phyloP scores from a whole-genome alignment of 2,113 vertebrate genomes.

The Thamnaconus septentrionalis region DNA sequence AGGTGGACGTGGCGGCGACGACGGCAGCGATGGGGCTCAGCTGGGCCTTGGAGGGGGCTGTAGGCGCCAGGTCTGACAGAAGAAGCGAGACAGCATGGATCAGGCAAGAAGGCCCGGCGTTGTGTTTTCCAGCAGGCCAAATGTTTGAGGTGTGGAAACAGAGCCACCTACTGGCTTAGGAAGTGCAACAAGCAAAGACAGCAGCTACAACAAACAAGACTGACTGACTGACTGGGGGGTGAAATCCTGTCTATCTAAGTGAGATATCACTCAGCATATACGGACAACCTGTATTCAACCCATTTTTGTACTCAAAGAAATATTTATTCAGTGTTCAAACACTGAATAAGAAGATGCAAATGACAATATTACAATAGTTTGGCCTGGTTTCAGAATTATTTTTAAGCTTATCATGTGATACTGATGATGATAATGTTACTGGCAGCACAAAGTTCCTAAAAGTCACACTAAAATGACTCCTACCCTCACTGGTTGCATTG shows the following conservation, averaged over 20 bases:
- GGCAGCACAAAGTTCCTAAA: no score
- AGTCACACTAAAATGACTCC: no score
- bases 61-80: conserved; percentile 53
- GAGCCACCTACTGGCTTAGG: conserved; percentile 20
- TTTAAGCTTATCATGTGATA: no score
- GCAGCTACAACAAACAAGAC: conserved; percentile 45
- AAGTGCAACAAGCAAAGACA: conserved; percentile 22
- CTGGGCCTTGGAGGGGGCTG: conserved; percentile 67
- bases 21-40: conserved; percentile 56
- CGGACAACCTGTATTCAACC: no score
- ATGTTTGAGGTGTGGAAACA: not conserved
- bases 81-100: not conserved
- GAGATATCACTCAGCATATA: conserved; percentile 37
- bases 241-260: conserved; percentile 51
- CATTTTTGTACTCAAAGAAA: no score
- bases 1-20: conserved; percentile 1
- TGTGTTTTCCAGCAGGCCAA: not conserved
- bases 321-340: no score
- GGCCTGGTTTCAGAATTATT: no score
- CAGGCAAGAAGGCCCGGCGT: conserved; percentile 37
- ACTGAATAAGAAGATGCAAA: no score
- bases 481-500: conserved; percentile 71
- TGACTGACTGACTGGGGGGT: conserved; percentile 34
- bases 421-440: no score
- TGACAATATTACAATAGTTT: no score